Base-by-base conservation (phyloP, 2,888 invertebrate species). In the Apamea monoglypha region DNA sequence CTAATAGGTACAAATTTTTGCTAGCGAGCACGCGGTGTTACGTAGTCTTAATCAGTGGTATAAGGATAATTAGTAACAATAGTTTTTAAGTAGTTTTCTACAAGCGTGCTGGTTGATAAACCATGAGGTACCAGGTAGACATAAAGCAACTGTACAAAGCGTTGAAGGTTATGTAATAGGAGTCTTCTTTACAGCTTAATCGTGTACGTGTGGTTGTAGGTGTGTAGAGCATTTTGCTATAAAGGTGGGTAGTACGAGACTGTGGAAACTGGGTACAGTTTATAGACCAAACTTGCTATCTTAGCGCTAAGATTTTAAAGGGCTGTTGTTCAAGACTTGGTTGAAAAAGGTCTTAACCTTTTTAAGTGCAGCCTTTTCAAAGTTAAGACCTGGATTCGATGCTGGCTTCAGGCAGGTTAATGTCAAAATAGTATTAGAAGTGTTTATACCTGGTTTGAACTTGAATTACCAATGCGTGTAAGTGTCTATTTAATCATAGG, bases 121-220 rank as follows among this genome's bases (percentile, higher is more conserved):
- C 80, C 80, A 76, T 77, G 78, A 82, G 76, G 85, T 88, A 83
- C 84, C 81, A 76, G 76, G 78, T 76, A 78, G 73, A 76, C 77
- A 87, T 86, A 84, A 84, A 87, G 84, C 64, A 73, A 81, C 68
- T 80, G 85, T 88, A 86, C 85, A 73, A 59, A 84, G 78, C 85
- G 87, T 86, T 90, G 86, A 89, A 88, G 88, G 86, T 91, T 91
- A 91, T 87, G 88, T 91, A 92, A 91, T 83, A 86, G 63, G 78
- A 84, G 82, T 83, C 85, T 87, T 81, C 86, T 89, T 88, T 85
- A 88, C 70, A 70, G 80, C 85, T 85, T 82, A 87, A 88, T 85
- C 80, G 79, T 82, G 74, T 78, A 78, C 83, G 84, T 80, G 87
- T 72, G 77, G 80, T 89, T 86, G 77, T 76, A 83, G 76, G 68